phyloP scores from a whole-genome alignment of 2,888 invertebrate species.

The Exephanes ischioxanthus region DNA sequence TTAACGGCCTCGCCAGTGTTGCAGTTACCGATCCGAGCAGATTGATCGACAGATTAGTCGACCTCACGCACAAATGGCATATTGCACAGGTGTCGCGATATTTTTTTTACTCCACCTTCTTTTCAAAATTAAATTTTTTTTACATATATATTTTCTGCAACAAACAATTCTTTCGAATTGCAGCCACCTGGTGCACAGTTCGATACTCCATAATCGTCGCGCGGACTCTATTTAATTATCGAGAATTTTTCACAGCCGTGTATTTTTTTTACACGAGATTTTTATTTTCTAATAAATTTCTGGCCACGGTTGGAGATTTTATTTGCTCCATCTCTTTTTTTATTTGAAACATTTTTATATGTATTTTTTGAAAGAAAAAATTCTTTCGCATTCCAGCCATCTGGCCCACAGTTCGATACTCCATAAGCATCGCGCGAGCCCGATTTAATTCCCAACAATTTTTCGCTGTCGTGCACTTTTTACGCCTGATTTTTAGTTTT shows the following conservation, averaged over 20 bases:
- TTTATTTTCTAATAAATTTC: no score
- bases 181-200: neutral
- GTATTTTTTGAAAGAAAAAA: neutral
- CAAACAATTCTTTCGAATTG: constrained; percentile 19
- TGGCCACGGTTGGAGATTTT: no score
- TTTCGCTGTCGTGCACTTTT: neutral
- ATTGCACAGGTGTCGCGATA: constrained; percentile 49
- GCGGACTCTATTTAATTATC: neutral
- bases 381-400: constrained; percentile 19
- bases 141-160: neutral
- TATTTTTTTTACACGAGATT: no score
- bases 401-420: neutral
- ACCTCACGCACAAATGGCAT: constrained; percentile 50
- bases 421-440: neutral
- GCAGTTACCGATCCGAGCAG: constrained; percentile 15
- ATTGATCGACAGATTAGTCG: constrained; percentile 63
- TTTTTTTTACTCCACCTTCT: neutral
- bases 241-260: neutral
- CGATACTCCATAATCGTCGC: neutral
- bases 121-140: constrained; percentile 1
- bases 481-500: no score
- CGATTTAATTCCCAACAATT: neutral
- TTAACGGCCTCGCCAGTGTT: constrained; percentile 26
- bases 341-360: no score
- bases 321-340: no score